Evolutionary conservation across 2,113 vertebrate genomes (phyloP).

Genomic region (Tragelaphus strepsiceros): DNA sequence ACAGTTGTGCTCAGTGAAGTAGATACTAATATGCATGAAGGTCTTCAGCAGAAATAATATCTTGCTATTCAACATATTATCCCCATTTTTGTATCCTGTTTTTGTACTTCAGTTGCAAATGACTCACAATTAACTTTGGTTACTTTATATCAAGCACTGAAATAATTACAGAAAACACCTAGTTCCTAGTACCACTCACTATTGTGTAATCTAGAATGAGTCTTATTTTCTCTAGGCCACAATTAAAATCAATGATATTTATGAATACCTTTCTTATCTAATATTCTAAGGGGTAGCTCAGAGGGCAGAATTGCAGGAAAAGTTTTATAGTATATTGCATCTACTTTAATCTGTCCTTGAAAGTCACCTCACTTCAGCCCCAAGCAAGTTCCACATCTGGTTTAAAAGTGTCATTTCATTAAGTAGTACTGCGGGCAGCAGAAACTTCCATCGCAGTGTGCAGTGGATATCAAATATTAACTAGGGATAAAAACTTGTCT

Average conservation of each 20-base stretch:
- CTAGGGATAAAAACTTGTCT: constrained; percentile 21
- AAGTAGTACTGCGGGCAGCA: neutral
- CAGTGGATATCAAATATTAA: constrained; percentile 42
- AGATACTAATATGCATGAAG: constrained; percentile 38
- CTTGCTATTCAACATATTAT: neutral
- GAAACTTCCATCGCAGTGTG: neutral
- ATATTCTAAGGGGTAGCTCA: neutral
- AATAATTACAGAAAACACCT: neutral
- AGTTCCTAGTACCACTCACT: neutral
- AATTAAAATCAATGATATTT: neutral
- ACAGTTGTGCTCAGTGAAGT: neutral
- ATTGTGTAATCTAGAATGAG: neutral
- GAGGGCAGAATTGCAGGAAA: neutral
- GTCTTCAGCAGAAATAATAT: neutral
- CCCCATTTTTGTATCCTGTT: neutral
- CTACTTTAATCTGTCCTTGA: constrained; percentile 25
- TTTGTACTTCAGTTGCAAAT: constrained; percentile 7
- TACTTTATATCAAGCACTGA: neutral
- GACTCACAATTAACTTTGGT: neutral
- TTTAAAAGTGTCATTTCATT: constrained; percentile 39
- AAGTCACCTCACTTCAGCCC: constrained; percentile 37
- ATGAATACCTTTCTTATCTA: constrained; percentile 4
- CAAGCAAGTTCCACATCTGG: constrained; percentile 47
- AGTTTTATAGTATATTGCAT: neutral
- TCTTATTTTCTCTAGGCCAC: neutral